Conservation (phyloP, 2,113 vertebrate species). For the Pelvicachromis taeniatus region DNA sequence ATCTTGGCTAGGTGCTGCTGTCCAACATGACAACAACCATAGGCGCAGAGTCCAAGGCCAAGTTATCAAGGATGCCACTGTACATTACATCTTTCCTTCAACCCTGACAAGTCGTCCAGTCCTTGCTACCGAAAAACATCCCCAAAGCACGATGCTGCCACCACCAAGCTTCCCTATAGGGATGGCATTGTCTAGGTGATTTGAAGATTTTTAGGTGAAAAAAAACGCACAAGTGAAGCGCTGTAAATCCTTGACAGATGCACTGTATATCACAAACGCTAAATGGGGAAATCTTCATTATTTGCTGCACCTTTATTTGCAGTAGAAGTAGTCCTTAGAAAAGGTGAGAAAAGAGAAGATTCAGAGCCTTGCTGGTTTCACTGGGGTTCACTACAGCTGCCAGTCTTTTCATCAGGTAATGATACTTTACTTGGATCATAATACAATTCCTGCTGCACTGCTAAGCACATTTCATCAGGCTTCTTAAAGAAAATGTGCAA, state of each 20-base stretch:
- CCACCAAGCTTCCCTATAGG: not conserved
- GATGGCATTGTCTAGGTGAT: not conserved
- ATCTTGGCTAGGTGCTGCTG: not conserved
- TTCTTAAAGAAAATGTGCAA: not conserved
- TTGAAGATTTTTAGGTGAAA: not conserved
- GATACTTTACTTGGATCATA: not conserved
- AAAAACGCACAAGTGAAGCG: rapidly evolving
- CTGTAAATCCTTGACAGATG: not conserved
- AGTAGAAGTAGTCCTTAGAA: not conserved
- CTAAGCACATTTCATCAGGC: not conserved
- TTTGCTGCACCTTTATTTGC: not conserved
- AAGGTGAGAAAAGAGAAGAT: not conserved
- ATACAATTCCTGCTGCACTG: not conserved
- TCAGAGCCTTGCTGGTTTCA: not conserved
- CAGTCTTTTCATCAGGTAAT: not conserved
- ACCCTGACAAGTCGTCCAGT: not conserved
- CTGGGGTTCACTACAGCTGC: not conserved
- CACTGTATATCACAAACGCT: not conserved
- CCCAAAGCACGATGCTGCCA: not conserved
- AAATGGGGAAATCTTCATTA: not conserved
- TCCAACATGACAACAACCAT: not conserved
- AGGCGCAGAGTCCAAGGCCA: not conserved
- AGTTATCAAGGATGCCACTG: not conserved
- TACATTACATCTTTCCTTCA: not conserved
- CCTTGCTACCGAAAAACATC: not conserved